Percentiles rank a stretch among this genome's conserved stretches.
Conservation (phyloP, 2,113 vertebrate species). For the Ictidomys tridecemlineatus region DNA sequence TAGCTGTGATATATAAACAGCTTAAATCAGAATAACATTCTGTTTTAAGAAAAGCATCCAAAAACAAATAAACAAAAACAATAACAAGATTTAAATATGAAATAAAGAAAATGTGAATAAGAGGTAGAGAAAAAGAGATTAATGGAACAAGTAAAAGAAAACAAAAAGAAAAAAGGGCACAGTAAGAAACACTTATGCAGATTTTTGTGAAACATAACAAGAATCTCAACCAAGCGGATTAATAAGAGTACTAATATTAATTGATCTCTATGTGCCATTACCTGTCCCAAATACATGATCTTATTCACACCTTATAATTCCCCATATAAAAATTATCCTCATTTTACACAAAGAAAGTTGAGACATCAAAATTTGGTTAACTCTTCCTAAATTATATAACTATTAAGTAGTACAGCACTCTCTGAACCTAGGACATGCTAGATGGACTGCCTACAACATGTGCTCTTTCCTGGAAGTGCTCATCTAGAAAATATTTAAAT, state of each 20-base stretch:
- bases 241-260: neutral
- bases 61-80: neutral
- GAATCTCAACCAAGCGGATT: neutral
- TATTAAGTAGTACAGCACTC: neutral
- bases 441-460: neutral
- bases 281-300: neutral
- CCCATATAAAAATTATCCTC: neutral
- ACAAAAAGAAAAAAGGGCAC: neutral
- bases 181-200: neutral
- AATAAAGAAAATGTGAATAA: neutral
- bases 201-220: neutral
- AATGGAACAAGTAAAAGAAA: slow-evolving; percentile 17
- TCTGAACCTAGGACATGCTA: neutral
- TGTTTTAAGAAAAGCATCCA: neutral
- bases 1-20: neutral
- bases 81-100: neutral
- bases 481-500: slow-evolving; percentile 32
- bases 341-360: slow-evolving; percentile 33
- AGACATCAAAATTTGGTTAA: slow-evolving; percentile 15
- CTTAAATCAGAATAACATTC: neutral
- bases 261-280: neutral
- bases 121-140: neutral
- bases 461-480: neutral
- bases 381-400: neutral
- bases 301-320: neutral